Conservation (phyloP, 2,113 vertebrate species). For the Festucalex cinctus region DNA sequence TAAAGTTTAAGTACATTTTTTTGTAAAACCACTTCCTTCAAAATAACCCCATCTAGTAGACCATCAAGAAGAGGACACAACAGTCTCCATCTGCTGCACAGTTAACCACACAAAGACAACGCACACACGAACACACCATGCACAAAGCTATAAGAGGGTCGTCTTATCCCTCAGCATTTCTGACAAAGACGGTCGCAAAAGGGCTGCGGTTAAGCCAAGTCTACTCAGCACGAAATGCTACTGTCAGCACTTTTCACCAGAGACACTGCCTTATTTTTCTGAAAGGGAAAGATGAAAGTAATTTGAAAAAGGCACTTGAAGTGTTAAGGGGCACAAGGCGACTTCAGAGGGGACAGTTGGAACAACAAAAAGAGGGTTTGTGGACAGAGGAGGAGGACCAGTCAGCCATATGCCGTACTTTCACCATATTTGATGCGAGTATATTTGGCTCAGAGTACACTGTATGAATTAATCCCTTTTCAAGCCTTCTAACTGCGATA, state of each 20-base stretch:
- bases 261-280: slow-evolving; percentile 61
- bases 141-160: slow-evolving; percentile 25
- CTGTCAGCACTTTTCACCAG: slow-evolving; percentile 64
- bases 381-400: slow-evolving; percentile 22
- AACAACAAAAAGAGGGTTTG: slow-evolving; percentile 29
- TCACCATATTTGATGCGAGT: slow-evolving; percentile 42
- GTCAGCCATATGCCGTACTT: slow-evolving; percentile 18
- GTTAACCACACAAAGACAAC: slow-evolving; percentile 18
- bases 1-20: too few species aligned
- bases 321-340: slow-evolving; percentile 45
- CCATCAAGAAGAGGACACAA: slow-evolving; percentile 13
- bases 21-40: too few species aligned
- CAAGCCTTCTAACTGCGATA: too few species aligned
- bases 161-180: slow-evolving; percentile 31
- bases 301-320: slow-evolving; percentile 61
- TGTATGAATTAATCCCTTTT: background rate
- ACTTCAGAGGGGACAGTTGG: slow-evolving; percentile 41
- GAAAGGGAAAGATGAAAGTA: slow-evolving; percentile 65
- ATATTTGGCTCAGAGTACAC: background rate
- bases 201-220: slow-evolving; percentile 39
- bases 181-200: slow-evolving; percentile 41
- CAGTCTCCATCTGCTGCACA: slow-evolving; percentile 21
- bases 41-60: background rate
- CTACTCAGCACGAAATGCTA: slow-evolving; percentile 50
- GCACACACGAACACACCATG: background rate